Percentiles rank a stretch among this genome's conserved stretches.
phyloP scores from a whole-genome alignment of 2,888 invertebrate species.

The Gastracanthus pulcherrimus region DNA sequence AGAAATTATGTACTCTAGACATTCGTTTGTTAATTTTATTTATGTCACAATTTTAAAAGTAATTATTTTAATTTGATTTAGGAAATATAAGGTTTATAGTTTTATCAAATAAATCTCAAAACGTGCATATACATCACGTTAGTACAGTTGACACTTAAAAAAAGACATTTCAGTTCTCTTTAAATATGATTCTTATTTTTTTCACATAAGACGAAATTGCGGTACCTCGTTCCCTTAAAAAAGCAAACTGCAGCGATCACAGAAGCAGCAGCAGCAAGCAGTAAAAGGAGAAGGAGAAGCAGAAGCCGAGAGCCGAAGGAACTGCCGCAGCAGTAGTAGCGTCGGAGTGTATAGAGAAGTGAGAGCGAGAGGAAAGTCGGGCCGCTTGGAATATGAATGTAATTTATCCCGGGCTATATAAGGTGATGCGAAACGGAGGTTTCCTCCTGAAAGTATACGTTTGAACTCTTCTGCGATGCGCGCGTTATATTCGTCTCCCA shows the following conservation, averaged over 20 bases:
- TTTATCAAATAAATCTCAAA: too few relatives aligned
- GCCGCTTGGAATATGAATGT: slow-evolving; percentile 70
- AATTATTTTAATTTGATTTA: too few relatives aligned
- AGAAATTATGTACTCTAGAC: too few relatives aligned
- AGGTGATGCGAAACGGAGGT: slow-evolving; percentile 69
- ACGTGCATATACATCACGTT: too few relatives aligned
- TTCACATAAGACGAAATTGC: background rate
- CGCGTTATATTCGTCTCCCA: slow-evolving; percentile 50
- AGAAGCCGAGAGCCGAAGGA: background rate
- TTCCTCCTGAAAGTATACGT: slow-evolving; percentile 65
- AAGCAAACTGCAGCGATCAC: slow-evolving; percentile 57
- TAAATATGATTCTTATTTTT: too few relatives aligned
- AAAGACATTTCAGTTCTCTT: too few relatives aligned
- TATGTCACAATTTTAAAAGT: too few relatives aligned
- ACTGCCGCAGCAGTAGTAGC: background rate
- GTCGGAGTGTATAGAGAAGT: background rate
- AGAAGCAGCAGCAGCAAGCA: background rate
- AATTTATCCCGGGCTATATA: slow-evolving; percentile 70
- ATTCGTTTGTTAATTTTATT: too few relatives aligned
- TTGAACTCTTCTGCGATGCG: slow-evolving; percentile 67
- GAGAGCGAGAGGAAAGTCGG: background rate
- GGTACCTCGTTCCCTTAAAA: slow-evolving; percentile 60
- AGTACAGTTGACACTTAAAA: too few relatives aligned
- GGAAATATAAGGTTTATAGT: too few relatives aligned
- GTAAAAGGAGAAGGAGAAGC: background rate